These are phyloP conservation scores for Mesitornis unicolor DNA, from an alignment of 2,113 vertebrate species.

Conservation along the genomic window DNA sequence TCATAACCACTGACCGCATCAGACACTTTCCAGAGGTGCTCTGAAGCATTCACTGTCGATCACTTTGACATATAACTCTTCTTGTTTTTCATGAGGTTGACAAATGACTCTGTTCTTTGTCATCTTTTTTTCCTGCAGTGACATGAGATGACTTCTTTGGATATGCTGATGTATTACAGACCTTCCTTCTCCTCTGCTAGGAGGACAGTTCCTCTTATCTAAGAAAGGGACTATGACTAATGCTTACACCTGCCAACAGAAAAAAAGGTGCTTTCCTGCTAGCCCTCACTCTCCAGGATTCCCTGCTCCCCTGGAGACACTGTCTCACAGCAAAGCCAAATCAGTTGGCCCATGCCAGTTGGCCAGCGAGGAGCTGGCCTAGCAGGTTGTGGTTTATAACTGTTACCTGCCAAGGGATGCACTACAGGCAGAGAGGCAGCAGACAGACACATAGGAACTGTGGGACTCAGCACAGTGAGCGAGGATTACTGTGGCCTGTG, in stretches of 20 bases:
- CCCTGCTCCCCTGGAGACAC: not conserved
- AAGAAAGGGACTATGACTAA: not conserved
- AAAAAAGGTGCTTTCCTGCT: not conserved
- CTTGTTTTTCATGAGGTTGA: not conserved
- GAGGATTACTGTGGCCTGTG: not conserved
- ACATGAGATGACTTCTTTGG: not conserved
- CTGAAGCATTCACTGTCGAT: not conserved
- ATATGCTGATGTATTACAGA: not conserved
- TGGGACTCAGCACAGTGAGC: rapidly evolving
- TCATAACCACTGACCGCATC: not conserved
- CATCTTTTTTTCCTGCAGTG: not conserved
- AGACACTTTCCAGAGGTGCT: not conserved
- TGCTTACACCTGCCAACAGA: not conserved
- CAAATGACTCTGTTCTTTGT: not conserved
- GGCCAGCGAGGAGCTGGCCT: not conserved
- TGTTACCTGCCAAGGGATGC: not conserved
- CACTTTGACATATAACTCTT: not conserved
- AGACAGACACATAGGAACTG: too few species aligned
- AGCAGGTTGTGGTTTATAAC: not conserved
- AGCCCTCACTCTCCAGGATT: not conserved
- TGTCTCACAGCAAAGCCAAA: not conserved
- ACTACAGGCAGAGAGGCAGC: not conserved
- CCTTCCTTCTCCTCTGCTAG: not conserved
- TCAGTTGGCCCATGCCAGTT: too few species aligned
- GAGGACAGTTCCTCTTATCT: not conserved